phyloP scores from a whole-genome alignment of 1,140 invertebrate species.

The Anoplolepis gracilipes region DNA sequence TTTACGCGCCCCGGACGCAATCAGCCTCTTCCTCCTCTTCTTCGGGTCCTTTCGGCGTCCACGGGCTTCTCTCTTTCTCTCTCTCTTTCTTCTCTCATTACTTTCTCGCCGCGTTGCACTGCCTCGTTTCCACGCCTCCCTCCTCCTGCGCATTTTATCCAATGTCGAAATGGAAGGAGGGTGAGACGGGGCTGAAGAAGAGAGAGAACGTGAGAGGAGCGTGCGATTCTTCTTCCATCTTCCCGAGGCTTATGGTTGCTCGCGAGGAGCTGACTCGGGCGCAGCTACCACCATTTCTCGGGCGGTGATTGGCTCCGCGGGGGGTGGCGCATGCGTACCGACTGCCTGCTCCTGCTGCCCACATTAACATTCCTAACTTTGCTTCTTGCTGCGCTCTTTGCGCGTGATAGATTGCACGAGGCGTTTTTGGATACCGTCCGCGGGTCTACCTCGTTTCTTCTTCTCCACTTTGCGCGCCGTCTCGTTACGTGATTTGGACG shows the following conservation, averaged over 20 bases:
- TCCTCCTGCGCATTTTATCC: conserved; percentile 51
- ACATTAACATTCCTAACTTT: conserved; percentile 83
- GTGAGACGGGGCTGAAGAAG: neutral
- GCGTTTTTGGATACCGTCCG: conserved; percentile 74
- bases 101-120: conserved; percentile 30
- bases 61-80: conserved; percentile 38
- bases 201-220: conserved; percentile 55
- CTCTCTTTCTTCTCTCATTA: conserved; percentile 50
- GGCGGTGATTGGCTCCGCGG: conserved; percentile 84
- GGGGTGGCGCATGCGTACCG: conserved; percentile 83
- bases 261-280: conserved; percentile 79
- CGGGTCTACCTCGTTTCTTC: conserved; percentile 54
- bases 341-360: conserved; percentile 75
- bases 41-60: conserved; percentile 54
- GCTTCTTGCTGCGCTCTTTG: conserved; percentile 82
- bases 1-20: conserved; percentile 81
- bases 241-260: conserved; percentile 67
- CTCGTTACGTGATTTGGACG: conserved; percentile 75
- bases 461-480: conserved; percentile 69
- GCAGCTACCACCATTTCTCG: conserved; percentile 85
- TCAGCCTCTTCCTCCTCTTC: conserved; percentile 73
- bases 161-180: conserved; percentile 54
- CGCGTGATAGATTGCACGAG: conserved; percentile 81
- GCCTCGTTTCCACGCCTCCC: conserved; percentile 42
- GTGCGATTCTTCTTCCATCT: conserved; percentile 75